phyloP scores from a whole-genome alignment of 2,888 invertebrate genomes.

The Morpho helenor region DNA sequence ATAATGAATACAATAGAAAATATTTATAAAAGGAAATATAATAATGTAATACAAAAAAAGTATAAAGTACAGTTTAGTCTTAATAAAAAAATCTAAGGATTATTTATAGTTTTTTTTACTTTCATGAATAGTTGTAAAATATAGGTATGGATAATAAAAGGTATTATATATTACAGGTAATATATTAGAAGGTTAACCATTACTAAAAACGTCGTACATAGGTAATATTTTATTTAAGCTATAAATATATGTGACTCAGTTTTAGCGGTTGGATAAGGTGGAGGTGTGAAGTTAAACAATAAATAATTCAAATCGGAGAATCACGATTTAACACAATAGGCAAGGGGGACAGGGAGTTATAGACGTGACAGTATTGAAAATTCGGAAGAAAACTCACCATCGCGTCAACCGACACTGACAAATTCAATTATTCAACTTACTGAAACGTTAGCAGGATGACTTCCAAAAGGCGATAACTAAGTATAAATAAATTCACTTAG shows the following conservation, averaged over 20 bases:
- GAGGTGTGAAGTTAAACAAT: slow-evolving; percentile 68
- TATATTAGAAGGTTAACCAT: too few species aligned
- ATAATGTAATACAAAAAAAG: too few species aligned
- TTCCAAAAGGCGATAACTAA: slow-evolving; percentile 75
- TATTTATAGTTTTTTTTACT: too few species aligned
- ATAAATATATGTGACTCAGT: neutral
- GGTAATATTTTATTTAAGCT: neutral
- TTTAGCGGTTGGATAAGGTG: neutral
- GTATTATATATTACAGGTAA: too few species aligned
- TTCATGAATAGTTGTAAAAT: too few species aligned
- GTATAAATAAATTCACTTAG: slow-evolving; percentile 78
- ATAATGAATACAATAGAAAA: too few species aligned
- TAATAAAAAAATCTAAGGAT: too few species aligned
- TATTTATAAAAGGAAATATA: too few species aligned
- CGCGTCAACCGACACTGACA: slow-evolving; percentile 75
- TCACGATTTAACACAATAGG: slow-evolving; percentile 64
- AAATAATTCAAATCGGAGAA: slow-evolving; percentile 75
- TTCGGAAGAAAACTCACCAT: slow-evolving; percentile 69
- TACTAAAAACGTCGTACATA: too few species aligned
- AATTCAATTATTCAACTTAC: slow-evolving; percentile 78
- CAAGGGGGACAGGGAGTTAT: slow-evolving; percentile 35
- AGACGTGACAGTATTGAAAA: slow-evolving; percentile 70
- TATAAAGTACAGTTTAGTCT: too few species aligned
- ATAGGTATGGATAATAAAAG: too few species aligned
- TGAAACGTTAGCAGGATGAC: slow-evolving; percentile 77